Base-by-base conservation (phyloP, 2,888 invertebrate genomes). In the Cryptops parisi region DNA sequence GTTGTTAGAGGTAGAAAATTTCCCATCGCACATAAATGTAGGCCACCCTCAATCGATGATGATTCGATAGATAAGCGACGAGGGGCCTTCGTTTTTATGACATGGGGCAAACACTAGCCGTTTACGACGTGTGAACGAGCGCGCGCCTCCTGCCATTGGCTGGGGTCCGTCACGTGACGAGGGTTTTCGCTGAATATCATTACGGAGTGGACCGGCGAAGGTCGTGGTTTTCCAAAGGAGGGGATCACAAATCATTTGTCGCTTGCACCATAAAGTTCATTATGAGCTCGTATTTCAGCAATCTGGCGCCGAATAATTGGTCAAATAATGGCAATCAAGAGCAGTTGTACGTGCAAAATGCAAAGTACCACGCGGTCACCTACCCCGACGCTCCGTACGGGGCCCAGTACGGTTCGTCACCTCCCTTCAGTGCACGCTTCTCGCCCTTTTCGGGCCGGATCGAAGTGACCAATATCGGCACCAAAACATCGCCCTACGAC, bases 231-330 rank as follows among this genome's bases (percentile, higher is more conserved):
- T 50, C 22, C 44, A 27, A 26, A 23, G 39, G 27, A 41, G 53
- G 53, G 54, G 47, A 54, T 41, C 54, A 51, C 55, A 52, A 55
- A 55, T 55, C 55, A 55, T 55, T 52, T 47, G 52, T 52, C 47
- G 55, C 52, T 52, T 41, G 52, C 55, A 41, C 46, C 52, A 33
- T 54, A 52, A 52, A 46, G 45, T 52, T 52, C 52, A 52, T 55
- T 55, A 55, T 55, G 55, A 55, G 52, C 47, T 55, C 55, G 55
- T 55, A 55, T 52, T 55, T 55, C 52, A 52, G 52, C 44, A 52
- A 55, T 47, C 27, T 54, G 44, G 44, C 50, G 38, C 44, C 54
- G 45, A 54, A 48, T 54, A 54, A 54, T 54, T 54, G 54, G 54
- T 24, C 50, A 12, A 45, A 12, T 33, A 51, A 51, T 50, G n/a